These are phyloP conservation scores for Drosophila sproati DNA, from an alignment of 1,140 invertebrate species.

Conservation along the genomic window DNA sequence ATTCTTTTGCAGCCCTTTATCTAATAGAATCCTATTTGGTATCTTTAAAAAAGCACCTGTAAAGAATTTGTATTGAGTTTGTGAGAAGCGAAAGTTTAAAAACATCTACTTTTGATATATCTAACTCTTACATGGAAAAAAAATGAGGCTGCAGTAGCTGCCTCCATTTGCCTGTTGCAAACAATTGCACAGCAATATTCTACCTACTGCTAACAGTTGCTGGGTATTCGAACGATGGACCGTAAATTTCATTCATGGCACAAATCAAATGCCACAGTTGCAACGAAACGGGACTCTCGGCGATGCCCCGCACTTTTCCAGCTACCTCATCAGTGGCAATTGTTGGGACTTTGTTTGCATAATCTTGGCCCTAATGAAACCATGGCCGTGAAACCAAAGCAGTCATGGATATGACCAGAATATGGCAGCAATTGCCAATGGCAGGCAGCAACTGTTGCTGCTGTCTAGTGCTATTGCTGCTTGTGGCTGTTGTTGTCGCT, in stretches of 20 bases:
- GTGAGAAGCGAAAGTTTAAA: too few species aligned
- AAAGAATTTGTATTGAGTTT: too few species aligned
- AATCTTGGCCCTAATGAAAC: constrained; percentile 69
- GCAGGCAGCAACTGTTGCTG: constrained; percentile 34
- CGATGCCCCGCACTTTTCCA: neutral
- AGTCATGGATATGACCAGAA: constrained; percentile 42
- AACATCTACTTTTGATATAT: too few species aligned
- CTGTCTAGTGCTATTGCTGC: constrained; percentile 14
- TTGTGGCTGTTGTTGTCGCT: constrained; percentile 34
- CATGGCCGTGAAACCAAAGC: constrained; percentile 47
- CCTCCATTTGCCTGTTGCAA: neutral
- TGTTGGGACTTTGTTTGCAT: constrained; percentile 62
- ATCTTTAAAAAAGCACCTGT: too few species aligned
- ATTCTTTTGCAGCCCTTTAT: too few species aligned
- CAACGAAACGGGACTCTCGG: constrained; percentile 15
- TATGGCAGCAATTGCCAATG: constrained; percentile 33
- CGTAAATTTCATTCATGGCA: constrained; percentile 65
- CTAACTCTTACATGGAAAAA: too few species aligned
- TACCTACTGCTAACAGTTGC: neutral
- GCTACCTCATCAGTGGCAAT: constrained; percentile 57
- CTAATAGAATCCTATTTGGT: too few species aligned
- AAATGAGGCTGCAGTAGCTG: too few species aligned
- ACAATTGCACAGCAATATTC: neutral
- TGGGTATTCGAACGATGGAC: constrained; percentile 12
- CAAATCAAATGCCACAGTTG: constrained; percentile 45